Conservation (phyloP, 2,797 vertebrate genomes). For the Xenopus petersii region DNA sequence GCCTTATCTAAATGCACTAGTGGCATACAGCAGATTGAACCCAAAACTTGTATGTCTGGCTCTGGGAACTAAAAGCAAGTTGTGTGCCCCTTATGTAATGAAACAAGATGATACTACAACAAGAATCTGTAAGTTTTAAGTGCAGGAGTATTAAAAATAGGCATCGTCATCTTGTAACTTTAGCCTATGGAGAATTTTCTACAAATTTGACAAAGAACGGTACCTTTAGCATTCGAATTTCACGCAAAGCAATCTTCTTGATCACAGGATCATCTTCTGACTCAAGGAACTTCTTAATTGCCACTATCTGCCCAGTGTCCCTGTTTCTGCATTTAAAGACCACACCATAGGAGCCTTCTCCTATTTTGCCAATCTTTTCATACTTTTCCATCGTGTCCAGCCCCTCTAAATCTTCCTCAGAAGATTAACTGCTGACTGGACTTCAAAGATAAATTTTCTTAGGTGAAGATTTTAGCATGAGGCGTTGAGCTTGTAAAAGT, state of each 20-base stretch:
- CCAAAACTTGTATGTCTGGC: too few species aligned
- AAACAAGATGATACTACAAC: too few species aligned
- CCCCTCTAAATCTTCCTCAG: not conserved
- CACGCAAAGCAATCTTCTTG: slow-evolving; percentile 87
- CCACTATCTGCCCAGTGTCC: slow-evolving; percentile 87
- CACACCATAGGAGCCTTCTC: slow-evolving; percentile 90
- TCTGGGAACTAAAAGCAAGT: too few species aligned
- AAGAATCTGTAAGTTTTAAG: too few species aligned
- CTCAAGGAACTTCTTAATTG: slow-evolving; percentile 93
- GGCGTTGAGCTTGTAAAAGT: not conserved
- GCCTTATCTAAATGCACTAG: too few species aligned
- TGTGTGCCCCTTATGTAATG: too few species aligned
- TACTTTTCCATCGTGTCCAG: slow-evolving; percentile 83
- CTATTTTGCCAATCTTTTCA: slow-evolving; percentile 88
- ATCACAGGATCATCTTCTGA: slow-evolving; percentile 91
- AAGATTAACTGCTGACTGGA: not conserved
- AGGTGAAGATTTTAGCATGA: not conserved
- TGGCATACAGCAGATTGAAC: too few species aligned
- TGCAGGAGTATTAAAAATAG: too few species aligned
- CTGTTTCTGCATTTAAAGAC: slow-evolving; percentile 91
- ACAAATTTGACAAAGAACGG: too few species aligned
- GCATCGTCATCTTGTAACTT: too few species aligned
- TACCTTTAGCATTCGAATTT: slow-evolving; percentile 93
- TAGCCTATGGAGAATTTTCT: too few species aligned
- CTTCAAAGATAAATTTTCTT: slow-evolving; percentile 20